Base-by-base conservation (phyloP, 2,113 vertebrate species). In the Terrapene triunguis region DNA sequence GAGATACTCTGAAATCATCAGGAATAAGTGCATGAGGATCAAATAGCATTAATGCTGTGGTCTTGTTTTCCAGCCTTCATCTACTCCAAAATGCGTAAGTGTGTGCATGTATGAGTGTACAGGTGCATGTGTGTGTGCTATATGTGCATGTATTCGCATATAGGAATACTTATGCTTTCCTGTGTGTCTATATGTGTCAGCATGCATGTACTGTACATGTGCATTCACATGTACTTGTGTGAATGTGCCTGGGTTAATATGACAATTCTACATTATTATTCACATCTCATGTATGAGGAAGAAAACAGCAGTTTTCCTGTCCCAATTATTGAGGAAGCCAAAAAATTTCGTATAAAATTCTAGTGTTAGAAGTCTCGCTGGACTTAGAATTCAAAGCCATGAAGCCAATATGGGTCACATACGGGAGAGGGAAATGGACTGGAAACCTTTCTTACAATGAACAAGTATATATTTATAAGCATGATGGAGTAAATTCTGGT, bases 41-140 rank as follows among this genome's bases (percentile, higher is more conserved):
- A 78, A 47, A 47, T 13, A 78, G 74, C 6, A 47, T 78, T 78
- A 44, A 47, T 47, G 25, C 11, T 16, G 25, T 78, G 72, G 42
- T 11, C 22, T 44, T 10, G 24, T 44, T 78, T 78, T 78, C 74
- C 11, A 13, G 13, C 47, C 13, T 47, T 78, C 74, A 27, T 47
- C 38, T 47, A 24, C 24, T 24, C 24, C 74, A 76, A 76, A 76
- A 76, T 76, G 72, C 12, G 72, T 42, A 25, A 44, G 24, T 13
- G 22, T 55, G 38, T 59, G 65, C 51, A 92, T 83, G 88, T 89
- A 91, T 96, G 95, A 89, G 87, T 95, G 32, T 96, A 85, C 84
- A 12, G 8, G 90, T 96, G 87, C 84, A 12, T 10, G 90, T 86
- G 10, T 11, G 10, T 11, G n/a, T 11, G 10, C 44, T 13, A 78